Base-by-base conservation (phyloP, 2,113 vertebrate species). In the Loxodonta africana region DNA sequence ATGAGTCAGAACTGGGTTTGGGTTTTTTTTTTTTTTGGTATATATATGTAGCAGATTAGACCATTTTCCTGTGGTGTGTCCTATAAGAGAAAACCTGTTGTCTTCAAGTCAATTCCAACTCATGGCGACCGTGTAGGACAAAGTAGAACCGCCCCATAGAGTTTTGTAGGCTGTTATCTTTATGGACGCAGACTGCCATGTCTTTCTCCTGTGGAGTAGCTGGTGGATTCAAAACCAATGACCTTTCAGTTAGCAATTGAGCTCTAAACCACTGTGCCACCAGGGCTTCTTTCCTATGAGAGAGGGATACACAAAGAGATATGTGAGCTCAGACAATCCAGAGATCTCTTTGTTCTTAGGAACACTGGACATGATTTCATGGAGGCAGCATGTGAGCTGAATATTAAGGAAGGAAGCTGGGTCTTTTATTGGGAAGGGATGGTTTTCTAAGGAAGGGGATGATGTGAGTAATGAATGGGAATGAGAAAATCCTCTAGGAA, bases 401-500 rank as follows among this genome's bases (percentile, higher is more conserved):
- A 4, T 89, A 63, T 62, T 92, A 44, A 85, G 23, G 26, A 95
- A 85, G 12, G 10, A 7, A 33, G 67, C 85, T 37, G 37, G 51
- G 3, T 81, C 41, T 90, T 95, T 95, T 46, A 83, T 46, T 92
- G 5, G 37, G 44, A 10, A 62, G 8, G 51, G 91, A 88, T 5
- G 21, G 74, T 95, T 83, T 96, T 96, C 73, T 93, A 85, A 96
- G 46, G 11, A 83, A 82, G 28, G 18, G 18, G 20, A 88, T 86
- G 30, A 48, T 83, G 7, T 14, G 18, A 80, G 67, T 81, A 94
- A 53, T 87, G 9, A 51, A 85, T 65, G 18, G 4, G 4, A 2
- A 62, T 73, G 60, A 90, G 30, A 96, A 97, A 90, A 91, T 83
- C 12, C 41, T 63, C 67, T 33, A 44, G 15, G 17, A 81, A 83